Evolutionary conservation across 2,888 invertebrate species (phyloP).

Genomic region (Hyposoter dolosus): DNA sequence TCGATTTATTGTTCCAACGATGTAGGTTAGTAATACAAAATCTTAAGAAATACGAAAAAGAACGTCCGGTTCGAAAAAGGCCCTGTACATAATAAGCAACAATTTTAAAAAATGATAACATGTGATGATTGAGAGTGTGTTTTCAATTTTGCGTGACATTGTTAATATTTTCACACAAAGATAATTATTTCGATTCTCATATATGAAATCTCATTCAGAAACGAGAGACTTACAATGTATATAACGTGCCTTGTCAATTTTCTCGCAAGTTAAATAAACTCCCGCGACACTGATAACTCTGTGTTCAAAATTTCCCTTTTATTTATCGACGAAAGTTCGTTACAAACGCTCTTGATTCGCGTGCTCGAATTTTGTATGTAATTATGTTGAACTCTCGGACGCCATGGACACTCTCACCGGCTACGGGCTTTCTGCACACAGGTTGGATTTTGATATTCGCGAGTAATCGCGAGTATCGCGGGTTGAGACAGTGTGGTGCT

Average conservation of each 20-base stretch:
- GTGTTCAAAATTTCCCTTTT: background rate
- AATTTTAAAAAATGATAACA: background rate
- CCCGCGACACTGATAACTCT: background rate
- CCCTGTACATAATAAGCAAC: background rate
- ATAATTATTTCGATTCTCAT: background rate
- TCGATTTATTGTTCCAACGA: background rate
- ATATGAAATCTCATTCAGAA: background rate
- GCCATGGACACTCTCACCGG: constrained; percentile 29
- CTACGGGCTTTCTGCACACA: background rate
- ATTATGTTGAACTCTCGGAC: background rate
- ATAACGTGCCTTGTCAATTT: background rate
- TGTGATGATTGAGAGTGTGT: background rate
- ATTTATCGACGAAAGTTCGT: background rate
- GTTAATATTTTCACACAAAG: background rate
- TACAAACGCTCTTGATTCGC: background rate
- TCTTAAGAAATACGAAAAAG: background rate
- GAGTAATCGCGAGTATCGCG: background rate
- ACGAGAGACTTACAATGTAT: constrained; percentile 19
- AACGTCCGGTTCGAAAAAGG: background rate
- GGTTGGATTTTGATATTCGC: too few relatives aligned
- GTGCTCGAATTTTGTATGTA: background rate
- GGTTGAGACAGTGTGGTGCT: background rate
- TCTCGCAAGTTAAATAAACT: background rate
- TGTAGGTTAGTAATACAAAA: background rate
- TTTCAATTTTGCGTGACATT: background rate